phyloP scores from a whole-genome alignment of 92 coral and sea anemone species.

The Siderastrea siderea region DNA sequence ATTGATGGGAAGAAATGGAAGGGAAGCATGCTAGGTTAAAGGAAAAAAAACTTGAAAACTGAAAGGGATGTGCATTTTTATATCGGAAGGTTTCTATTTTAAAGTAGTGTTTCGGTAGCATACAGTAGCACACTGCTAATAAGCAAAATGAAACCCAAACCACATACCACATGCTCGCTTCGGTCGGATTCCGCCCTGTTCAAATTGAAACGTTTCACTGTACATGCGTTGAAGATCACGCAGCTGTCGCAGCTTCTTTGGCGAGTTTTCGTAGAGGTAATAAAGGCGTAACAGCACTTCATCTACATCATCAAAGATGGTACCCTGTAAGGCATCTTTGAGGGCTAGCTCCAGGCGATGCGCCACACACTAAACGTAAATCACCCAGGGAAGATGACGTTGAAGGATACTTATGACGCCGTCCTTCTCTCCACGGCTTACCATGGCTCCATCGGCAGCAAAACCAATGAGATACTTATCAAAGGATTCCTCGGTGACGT shows the following conservation, averaged over 20 bases:
- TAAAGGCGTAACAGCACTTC: slow-evolving; percentile 38
- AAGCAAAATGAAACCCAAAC: not conserved
- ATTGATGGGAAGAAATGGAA: too few relatives aligned
- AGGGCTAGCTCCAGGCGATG: slow-evolving; percentile 80
- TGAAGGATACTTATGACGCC: slow-evolving; percentile 68
- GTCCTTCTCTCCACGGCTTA: slow-evolving; percentile 68
- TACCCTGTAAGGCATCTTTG: not conserved
- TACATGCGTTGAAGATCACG: slow-evolving; percentile 73
- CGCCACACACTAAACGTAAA: slow-evolving; percentile 85
- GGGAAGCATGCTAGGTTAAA: too few relatives aligned
- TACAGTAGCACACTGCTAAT: too few relatives aligned
- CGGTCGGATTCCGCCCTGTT: slow-evolving; percentile 74
- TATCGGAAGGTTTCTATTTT: too few relatives aligned
- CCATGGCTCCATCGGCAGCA: slow-evolving; percentile 59
- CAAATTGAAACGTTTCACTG: slow-evolving; percentile 77
- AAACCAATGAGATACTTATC: slow-evolving; percentile 71
- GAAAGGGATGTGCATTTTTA: too few relatives aligned
- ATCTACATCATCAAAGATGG: slow-evolving; percentile 71
- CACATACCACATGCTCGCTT: slow-evolving; percentile 73
- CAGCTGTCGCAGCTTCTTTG: slow-evolving; percentile 85
- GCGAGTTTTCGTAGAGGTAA: slow-evolving; percentile 71
- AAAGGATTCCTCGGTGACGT: slow-evolving; percentile 69
- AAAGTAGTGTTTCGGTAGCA: not conserved
- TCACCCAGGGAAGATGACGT: slow-evolving; percentile 58
- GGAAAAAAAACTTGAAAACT: too few relatives aligned